A percentile compares a stretch with the other conserved stretches of the same genome.
Evolutionary conservation across 1,140 invertebrate species (phyloP).

Genomic region (Elysia chlorotica): DNA sequence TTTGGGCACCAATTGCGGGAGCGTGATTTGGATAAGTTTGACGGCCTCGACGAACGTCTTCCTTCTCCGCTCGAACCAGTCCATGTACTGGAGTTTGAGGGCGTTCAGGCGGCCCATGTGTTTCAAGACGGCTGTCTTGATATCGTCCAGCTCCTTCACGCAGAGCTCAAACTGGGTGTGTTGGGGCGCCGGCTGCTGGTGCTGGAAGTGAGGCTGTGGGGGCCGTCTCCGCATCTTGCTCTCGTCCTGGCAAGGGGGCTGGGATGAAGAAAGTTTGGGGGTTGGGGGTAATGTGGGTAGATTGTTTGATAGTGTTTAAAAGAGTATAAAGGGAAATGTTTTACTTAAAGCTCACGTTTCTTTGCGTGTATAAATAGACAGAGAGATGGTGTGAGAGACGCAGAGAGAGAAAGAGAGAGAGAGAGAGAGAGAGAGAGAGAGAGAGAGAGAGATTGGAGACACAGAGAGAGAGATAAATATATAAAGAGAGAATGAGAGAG

Average conservation of each 20-base stretch:
- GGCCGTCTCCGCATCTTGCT: not conserved
- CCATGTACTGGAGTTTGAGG: slow-evolving; percentile 39
- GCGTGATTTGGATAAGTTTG: slow-evolving; percentile 36
- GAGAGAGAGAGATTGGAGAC: too few species aligned
- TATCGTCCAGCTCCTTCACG: slow-evolving; percentile 34
- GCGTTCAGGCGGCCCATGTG: slow-evolving; percentile 38
- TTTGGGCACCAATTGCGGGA: slow-evolving; percentile 27
- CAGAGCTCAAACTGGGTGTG: slow-evolving; percentile 33
- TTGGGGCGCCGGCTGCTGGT: not conserved
- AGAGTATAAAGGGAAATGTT: not conserved
- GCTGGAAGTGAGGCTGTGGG: not conserved
- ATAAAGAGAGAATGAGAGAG: too few species aligned
- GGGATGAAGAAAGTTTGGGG: not conserved
- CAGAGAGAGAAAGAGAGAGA: slow-evolving; percentile 7
- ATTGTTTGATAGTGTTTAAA: not conserved
- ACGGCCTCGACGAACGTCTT: slow-evolving; percentile 39
- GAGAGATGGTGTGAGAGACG: not conserved
- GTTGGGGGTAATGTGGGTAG: not conserved
- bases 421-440: slow-evolving; percentile 10
- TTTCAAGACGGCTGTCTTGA: slow-evolving; percentile 34
- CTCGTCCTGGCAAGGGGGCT: not conserved
- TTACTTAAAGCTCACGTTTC: not conserved
- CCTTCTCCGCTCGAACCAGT: slow-evolving; percentile 42
- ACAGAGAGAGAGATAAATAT: slow-evolving; percentile 1
- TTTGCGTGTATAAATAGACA: not conserved